Evolutionary conservation across 2,797 vertebrate genomes (phyloP), one percentile per base, ranked within the genome.

Genomic region (Cossypha niveicapilla): DNA sequence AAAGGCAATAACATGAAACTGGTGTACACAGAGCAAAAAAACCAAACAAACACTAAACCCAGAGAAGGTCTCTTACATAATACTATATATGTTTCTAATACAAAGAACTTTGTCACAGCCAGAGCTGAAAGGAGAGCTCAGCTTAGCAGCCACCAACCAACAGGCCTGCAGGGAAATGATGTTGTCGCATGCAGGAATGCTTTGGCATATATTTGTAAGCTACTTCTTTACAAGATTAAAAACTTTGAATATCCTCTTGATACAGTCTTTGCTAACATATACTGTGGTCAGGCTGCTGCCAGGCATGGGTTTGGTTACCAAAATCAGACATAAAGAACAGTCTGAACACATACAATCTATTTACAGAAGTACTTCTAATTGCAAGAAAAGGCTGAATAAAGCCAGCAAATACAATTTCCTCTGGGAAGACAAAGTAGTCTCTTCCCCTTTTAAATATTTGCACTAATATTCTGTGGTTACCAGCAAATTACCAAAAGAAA

Each of bases 221-320:
- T 89, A 34, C 45, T 93, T 76, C 67, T 85, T 79, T 67, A 74
- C 24, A 92, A 76, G 80, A 86, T 80, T 92, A 91, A 89, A 85
- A 56, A 87, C 51, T 90, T 60, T 10, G 18, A 82, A 76, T 79
- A 89, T 57, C 67, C 74, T 93, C 54, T 68, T 94, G 90, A 74
- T 50, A 73, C 67, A 82, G 27, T 41, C 74, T 90, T 90, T 92
- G 45, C 45, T 71, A 79, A 57, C 34, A 37, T 3, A 11, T 39
- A 86, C 30, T 42, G 19, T 57, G n/a, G 27, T 41, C 41, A 94
- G 80, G 56, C 19, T 95, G 32, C 86, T 90, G 57, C 62, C 27
- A 80, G n/a, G 47, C 82, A 66, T 25, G 51, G 17, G 47, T 84
- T 93, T 90, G 50, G 66, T 86, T 78, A 88, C 47, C 60, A 90